Evolutionary conservation across 2,113 vertebrate genomes (phyloP), one percentile per base, ranked within the genome.

Genomic region (Ictalurus punctatus): DNA sequence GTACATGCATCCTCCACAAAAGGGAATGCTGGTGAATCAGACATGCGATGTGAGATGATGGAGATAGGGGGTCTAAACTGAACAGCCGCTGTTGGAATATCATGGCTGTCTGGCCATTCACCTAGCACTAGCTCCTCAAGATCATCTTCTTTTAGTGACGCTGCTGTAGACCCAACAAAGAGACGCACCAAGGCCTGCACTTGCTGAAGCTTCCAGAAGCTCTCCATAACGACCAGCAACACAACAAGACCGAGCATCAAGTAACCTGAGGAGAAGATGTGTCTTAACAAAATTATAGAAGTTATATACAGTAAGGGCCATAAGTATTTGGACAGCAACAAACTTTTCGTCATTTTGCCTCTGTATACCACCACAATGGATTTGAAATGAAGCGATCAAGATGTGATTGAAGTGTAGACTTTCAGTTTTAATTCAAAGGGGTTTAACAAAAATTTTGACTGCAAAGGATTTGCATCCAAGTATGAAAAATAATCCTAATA

Each of bases 211-310:
- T 93, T 88, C 93, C 92, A 89, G 40, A 92, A 76, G 0, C 93
- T 93, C 48, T 95, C 93, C 91, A 92, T 88, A 3, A 95, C 86
- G 0, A 93, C 90, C n/a, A 95, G 74, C 54, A 95, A 85, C 27
- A 90, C 87, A 71, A 95, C 84, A 83, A 95, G 91, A 10, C 95
- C 95, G 23, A 93, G 52, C 48, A 95, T n/a, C 67, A 95, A 90
- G 84, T 95, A 95, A 88, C 92, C 94, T 95, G 92, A 80, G 30
- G 34, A 87, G 19, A 48, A 56, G 27, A 78, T 40, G 21, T 4
- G 10, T 78, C 13, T 58, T 34, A 54, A 73, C 27, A 34, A 74
- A 73, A 21, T 56, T 56, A 54, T 30, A 30, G 4, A n/a, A 56
- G 8, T 59, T 34, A 52, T 52, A 52, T 52, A 52, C 48, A 9